Conservation (phyloP, 2,113 vertebrate genomes). For the Colius striatus region DNA sequence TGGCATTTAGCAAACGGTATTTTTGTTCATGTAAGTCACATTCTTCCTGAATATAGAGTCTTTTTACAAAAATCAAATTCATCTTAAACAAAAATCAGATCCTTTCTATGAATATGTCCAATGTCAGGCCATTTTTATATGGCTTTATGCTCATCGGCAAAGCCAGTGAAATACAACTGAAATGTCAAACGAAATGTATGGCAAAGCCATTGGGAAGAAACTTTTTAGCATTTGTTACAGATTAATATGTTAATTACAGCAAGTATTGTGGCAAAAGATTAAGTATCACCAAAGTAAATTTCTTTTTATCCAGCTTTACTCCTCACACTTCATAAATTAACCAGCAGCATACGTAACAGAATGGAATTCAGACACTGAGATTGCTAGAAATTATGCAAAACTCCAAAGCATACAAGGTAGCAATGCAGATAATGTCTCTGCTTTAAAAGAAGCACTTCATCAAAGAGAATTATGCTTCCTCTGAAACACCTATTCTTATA, state of each 20-base stretch:
- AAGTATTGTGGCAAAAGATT: slow-evolving; percentile 60
- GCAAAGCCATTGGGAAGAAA: slow-evolving; percentile 61
- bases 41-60: background rate
- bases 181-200: slow-evolving; percentile 55
- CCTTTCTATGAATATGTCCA: slow-evolving; percentile 6
- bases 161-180: slow-evolving; percentile 49
- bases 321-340: slow-evolving; percentile 71
- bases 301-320: slow-evolving; percentile 71
- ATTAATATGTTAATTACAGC: slow-evolving; percentile 73
- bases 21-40: slow-evolving; percentile 40
- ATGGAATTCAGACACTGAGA: background rate
- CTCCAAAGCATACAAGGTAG: slow-evolving; percentile 17
- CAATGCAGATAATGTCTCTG: slow-evolving; percentile 40
- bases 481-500: background rate
- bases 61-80: slow-evolving; percentile 56
- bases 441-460: slow-evolving; percentile 54
- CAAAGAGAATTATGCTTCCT: slow-evolving; percentile 22
- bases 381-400: slow-evolving; percentile 63
- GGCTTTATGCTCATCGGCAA: background rate
- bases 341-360: slow-evolving; percentile 35
- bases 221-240: slow-evolving; percentile 65
- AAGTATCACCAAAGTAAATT: slow-evolving; percentile 70
- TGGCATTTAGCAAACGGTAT: background rate
- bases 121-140: slow-evolving; percentile 38
- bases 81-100: slow-evolving; percentile 31